These are phyloP conservation scores for Synanthedon andrenaeformis DNA, from an alignment of 2,888 invertebrate species.

Conservation along the genomic window DNA sequence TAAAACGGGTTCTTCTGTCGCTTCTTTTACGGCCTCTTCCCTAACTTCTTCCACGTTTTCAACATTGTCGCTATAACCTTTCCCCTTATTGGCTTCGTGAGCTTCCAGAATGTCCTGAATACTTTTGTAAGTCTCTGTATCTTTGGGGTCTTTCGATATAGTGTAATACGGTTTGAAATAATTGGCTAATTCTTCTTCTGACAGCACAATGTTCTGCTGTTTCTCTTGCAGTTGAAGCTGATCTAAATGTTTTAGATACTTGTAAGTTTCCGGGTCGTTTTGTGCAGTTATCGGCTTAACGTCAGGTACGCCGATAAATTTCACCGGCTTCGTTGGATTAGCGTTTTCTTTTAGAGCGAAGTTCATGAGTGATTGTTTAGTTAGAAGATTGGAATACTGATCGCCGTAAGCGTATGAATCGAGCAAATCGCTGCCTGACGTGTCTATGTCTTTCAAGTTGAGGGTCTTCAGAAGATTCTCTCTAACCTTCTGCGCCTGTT, in stretches of 20 bases:
- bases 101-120: slow-evolving; percentile 53
- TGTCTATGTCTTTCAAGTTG: slow-evolving; percentile 16
- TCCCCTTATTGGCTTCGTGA: slow-evolving; percentile 38
- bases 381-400: slow-evolving; percentile 25
- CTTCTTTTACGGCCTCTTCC: neutral
- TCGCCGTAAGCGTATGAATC: slow-evolving; percentile 25
- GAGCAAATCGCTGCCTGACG: slow-evolving; percentile 5
- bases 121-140: slow-evolving; percentile 35
- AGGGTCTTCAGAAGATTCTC: slow-evolving; percentile 5
- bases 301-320: slow-evolving; percentile 39
- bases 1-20: neutral
- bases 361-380: slow-evolving; percentile 13
- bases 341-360: neutral
- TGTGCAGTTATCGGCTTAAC: slow-evolving; percentile 42
- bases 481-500: slow-evolving; percentile 14
- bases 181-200: slow-evolving; percentile 12
- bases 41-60: neutral
- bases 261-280: slow-evolving; percentile 48
- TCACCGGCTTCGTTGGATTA: slow-evolving; percentile 25
- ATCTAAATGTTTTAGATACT: slow-evolving; percentile 46
- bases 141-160: slow-evolving; percentile 21
- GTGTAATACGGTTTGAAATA: slow-evolving; percentile 29
- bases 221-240: slow-evolving; percentile 15
- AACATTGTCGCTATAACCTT: neutral
- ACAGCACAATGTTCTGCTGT: slow-evolving; percentile 22